Base-by-base conservation (phyloP, 2,113 vertebrate species). In the Periophthalmodon schlosseri region DNA sequence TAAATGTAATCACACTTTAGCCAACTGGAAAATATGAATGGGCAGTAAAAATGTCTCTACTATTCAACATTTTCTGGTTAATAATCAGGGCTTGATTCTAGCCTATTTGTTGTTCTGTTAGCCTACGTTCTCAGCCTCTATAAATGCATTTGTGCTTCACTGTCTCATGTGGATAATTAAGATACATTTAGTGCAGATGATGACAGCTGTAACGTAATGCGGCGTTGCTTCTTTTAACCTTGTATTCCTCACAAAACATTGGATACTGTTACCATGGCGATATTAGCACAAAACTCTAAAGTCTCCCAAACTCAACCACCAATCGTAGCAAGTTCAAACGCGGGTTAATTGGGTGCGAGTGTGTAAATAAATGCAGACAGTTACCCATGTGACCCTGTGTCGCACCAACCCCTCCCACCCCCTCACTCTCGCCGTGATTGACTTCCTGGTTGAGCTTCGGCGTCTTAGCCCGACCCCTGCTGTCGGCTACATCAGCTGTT, bases 401-500 rank as follows among this genome's bases (percentile, higher is more conserved):
- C 74, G 81, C 78, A 3, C 28, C 28, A 28, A 28, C 28, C 28
- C 28, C 28, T 28, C 28, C 28, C 28, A 3, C 28, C 28, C 28
- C 87, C 76, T 84, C 81, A 76, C 69, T 75, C 76, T 88, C 75
- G 63, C 66, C 15, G 10, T 88, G 86, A 92, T 88, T 86, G 88
- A 92, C 88, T 91, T 86, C 82, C 84, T 87, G 80, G 82, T 84
- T 77, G 76, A 84, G 81, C 86, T 87, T 83, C 73, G 74, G 86
- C 84, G 60, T 86, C 93, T 92, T 87, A 90, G 65, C 73, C 88
- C 89, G 90, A 93, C 90, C 90, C 18, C 71, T 61, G 72, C 28
- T 18, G 83, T 86, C 33, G 76, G 83, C 69, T 74, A 76, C 79
- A 88, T 90, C 60, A 77, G 83, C 81, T 82, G 36, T 68, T 75